Conservation (phyloP, 1,140 invertebrate genomes). For the Hyles euphorbiae region DNA sequence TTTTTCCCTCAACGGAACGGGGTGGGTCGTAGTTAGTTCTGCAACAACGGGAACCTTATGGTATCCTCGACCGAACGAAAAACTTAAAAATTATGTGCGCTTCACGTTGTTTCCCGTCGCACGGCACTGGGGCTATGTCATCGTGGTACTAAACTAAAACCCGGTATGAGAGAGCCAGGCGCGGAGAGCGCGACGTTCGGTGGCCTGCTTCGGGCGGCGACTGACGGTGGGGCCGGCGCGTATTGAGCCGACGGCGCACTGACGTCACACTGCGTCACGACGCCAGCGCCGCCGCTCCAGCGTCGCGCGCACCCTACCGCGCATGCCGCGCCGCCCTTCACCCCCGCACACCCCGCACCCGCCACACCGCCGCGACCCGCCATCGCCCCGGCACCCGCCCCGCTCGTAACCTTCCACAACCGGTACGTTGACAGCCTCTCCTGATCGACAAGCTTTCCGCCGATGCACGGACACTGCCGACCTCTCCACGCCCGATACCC, state of each 20-base stretch:
- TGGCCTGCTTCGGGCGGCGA: slow-evolving; percentile 71
- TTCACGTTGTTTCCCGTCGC: slow-evolving; percentile 61
- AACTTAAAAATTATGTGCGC: slow-evolving; percentile 71
- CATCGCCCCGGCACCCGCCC: slow-evolving; percentile 28
- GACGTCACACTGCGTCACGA: slow-evolving; percentile 76
- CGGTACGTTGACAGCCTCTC: slow-evolving; percentile 50
- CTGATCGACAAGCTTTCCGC: slow-evolving; percentile 39
- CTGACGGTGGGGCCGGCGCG: slow-evolving; percentile 57
- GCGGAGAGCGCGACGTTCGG: slow-evolving; percentile 64
- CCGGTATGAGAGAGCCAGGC: slow-evolving; percentile 65
- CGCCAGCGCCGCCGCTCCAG: slow-evolving; percentile 62
- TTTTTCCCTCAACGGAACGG: slow-evolving; percentile 63
- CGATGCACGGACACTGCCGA: slow-evolving; percentile 22
- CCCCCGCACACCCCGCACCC: slow-evolving; percentile 27
- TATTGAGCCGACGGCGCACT: slow-evolving; percentile 69
- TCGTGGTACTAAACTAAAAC: slow-evolving; percentile 71
- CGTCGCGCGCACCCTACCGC: slow-evolving; percentile 49
- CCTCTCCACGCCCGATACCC: not conserved
- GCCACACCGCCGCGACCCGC: slow-evolving; percentile 35
- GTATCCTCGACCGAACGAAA: slow-evolving; percentile 63
- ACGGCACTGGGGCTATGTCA: slow-evolving; percentile 70
- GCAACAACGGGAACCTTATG: slow-evolving; percentile 70
- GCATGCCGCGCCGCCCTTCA: slow-evolving; percentile 29
- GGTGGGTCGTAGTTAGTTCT: slow-evolving; percentile 69
- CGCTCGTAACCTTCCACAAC: slow-evolving; percentile 62